Evolutionary conservation across 2,888 invertebrate species (phyloP), one percentile per base, ranked within the genome.

Genomic region (Cepaea hortensis): DNA sequence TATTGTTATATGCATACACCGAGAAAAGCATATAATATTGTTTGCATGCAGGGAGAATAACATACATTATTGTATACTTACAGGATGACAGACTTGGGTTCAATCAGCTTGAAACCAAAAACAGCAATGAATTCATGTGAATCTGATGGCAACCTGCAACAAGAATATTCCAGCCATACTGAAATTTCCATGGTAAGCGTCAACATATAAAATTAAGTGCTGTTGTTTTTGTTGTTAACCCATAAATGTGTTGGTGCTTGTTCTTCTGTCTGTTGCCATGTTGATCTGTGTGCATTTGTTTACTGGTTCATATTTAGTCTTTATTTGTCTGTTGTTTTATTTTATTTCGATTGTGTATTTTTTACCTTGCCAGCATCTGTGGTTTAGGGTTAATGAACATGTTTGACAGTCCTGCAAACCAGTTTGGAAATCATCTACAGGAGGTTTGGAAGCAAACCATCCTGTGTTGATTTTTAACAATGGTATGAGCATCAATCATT

Each of bases 71-170:
- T 61, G 11, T 61, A n/a, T 23, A 23, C 77, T 15, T 79, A 15
- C 93, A 96, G 97, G 91, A 94, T 93, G 89, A 91, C 90, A 82
- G 93, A 93, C 88, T 89, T 92, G 70, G 93, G 93, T 6, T 92
- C 91, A 70, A 88, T 91, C 77, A 85, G 87, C 0, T 75, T 89
- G 18, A 87, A 87, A 82, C 61, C 82, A 4, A 85, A 75, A 23
- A 50, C 23, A 2, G 20, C 46, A 68, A n/a, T 23, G 23, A 48
- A 23, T 48, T 61, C 68, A 15, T n/a, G 3, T 18, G 46, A 55
- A 20, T 75, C 75, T 48, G 75, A 84, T 15, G 61, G 75, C 11
- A 35, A n/a, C 50, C 48, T 68, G 20, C 84, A 50, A 73, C 80
- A 62, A 35, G 88, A 89, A 18, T 79, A 82, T 35, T 88, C 88